Base-by-base conservation (phyloP, 1,140 invertebrate species). In the Nebria ingens region DNA sequence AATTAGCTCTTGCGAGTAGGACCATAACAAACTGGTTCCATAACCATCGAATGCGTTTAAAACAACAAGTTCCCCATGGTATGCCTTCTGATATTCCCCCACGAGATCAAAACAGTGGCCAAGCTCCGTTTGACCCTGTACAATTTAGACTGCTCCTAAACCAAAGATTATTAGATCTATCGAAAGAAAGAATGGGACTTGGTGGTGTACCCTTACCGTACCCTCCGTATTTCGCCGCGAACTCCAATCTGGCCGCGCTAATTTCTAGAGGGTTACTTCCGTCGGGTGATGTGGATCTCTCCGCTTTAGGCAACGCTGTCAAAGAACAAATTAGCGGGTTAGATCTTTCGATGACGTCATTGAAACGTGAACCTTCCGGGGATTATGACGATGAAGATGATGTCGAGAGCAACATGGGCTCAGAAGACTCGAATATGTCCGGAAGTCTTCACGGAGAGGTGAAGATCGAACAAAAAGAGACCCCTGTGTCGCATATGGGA, bases 1-100 rank as follows among this genome's bases (percentile, higher is more conserved):
- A 97, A 69, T 74, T 99, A 4, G 87, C 84, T 12, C 74, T 99
- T n/a, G 92, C 93, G 1, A 88, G 93, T 11, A 80, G 95, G 60
- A 98, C 95, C 34, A 97, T 99, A 57, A 95, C 92, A 15, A 98
- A 99, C 70, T 99, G 96, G 96, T 98, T 98, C 79, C 96, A 98
- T 75, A 99, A 98, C 71, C 94, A 99, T 73, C 83, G 96, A 55
- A 99, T 98, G 92, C 81, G 97, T 53, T 79, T 98, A 65, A 99
- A 99, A 72, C 92, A 95, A 67, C 81, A 83, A 61, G 85, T 86
- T 38, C 87, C 87, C 0, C 86, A 89, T 57, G 84, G 83, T 0
- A 78, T 82, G 19, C 78, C 79, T 2, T 79, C 83, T 21, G 79
- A 80, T 54, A 79, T 87, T 13, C 84, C 85, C 0, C 77, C 84